phyloP scores from a whole-genome alignment of 2,888 invertebrate genomes.

The Conus canariensis region DNA sequence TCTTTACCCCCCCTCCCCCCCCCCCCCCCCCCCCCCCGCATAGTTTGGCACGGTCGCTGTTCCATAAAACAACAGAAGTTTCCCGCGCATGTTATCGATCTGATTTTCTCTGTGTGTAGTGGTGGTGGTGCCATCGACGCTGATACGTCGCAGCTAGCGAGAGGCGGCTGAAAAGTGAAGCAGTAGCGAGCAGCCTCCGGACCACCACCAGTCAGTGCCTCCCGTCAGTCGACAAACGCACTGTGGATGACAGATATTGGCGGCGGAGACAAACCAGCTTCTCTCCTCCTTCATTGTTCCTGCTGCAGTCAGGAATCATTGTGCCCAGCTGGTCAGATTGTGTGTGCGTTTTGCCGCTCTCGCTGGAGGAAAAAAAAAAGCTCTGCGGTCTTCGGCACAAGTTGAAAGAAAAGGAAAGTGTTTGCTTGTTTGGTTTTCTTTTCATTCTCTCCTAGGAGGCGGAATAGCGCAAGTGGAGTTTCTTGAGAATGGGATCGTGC shows the following conservation, averaged over 20 bases:
- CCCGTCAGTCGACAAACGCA: neutral
- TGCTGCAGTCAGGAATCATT: too few relatives aligned
- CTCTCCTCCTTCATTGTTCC: neutral
- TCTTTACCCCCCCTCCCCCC: neutral
- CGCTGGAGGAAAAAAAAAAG: too few relatives aligned
- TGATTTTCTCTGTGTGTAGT: neutral
- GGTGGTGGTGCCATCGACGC: neutral
- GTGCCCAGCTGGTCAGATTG: too few relatives aligned
- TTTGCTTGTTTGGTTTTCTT: too few relatives aligned
- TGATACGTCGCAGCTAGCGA: slow-evolving; percentile 15
- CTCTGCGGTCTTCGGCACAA: too few relatives aligned
- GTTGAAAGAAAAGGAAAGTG: too few relatives aligned
- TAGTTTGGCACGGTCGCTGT: neutral
- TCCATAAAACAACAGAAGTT: slow-evolving; percentile 25
- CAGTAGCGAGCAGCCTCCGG: neutral
- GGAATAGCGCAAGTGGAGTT: too few relatives aligned
- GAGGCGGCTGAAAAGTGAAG: neutral
- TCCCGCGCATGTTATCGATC: slow-evolving; percentile 38
- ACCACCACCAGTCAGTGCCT: neutral
- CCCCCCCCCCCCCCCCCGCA: neutral
- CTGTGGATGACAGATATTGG: neutral
- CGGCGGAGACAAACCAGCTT: neutral
- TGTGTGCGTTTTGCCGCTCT: too few relatives aligned
- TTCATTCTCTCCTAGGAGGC: too few relatives aligned
- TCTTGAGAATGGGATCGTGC: too few relatives aligned